Percentiles rank a stretch among this genome's conserved stretches.
phyloP scores from a whole-genome alignment of 1,140 invertebrate genomes.

The Batillaria attramentaria region DNA sequence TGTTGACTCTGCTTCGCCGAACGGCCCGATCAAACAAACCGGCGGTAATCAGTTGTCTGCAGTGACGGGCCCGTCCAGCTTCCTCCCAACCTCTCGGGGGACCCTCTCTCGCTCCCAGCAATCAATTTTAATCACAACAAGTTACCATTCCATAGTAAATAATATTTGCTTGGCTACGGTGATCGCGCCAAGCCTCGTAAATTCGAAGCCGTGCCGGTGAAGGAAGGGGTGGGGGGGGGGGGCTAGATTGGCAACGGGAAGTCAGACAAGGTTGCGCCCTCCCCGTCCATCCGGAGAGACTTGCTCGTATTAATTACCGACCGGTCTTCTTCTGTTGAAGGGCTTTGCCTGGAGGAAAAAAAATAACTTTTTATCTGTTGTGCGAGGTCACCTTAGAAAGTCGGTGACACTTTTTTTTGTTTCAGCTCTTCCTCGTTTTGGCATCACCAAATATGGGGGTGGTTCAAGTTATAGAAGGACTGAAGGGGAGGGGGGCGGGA shows the following conservation, averaged over 20 bases:
- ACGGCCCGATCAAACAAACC: conserved; percentile 50
- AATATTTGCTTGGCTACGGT: conserved; percentile 40
- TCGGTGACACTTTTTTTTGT: no score
- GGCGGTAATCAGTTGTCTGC: conserved; percentile 49
- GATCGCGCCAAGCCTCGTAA: conserved; percentile 24
- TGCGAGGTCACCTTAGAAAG: no score
- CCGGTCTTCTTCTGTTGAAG: no score
- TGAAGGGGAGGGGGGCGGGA: no score
- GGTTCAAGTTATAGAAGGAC: no score
- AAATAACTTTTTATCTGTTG: no score
- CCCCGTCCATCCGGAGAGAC: neutral
- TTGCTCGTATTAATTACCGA: conserved; percentile 31
- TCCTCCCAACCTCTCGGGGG: neutral
- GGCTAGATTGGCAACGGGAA: neutral
- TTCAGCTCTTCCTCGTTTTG: no score
- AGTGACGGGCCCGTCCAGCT: neutral
- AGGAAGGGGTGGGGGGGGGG: neutral
- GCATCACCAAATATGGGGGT: no score
- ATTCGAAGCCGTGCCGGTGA: conserved; percentile 27
- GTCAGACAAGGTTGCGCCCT: conserved; percentile 29
- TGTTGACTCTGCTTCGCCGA: conserved; percentile 48
- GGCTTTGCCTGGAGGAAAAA: no score
- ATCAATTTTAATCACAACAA: conserved; percentile 55
- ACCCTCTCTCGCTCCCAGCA: conserved; percentile 31
- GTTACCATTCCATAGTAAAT: conserved; percentile 47